Evolutionary conservation across 2,113 vertebrate species (phyloP).

Genomic region (Echinops telfairi): DNA sequence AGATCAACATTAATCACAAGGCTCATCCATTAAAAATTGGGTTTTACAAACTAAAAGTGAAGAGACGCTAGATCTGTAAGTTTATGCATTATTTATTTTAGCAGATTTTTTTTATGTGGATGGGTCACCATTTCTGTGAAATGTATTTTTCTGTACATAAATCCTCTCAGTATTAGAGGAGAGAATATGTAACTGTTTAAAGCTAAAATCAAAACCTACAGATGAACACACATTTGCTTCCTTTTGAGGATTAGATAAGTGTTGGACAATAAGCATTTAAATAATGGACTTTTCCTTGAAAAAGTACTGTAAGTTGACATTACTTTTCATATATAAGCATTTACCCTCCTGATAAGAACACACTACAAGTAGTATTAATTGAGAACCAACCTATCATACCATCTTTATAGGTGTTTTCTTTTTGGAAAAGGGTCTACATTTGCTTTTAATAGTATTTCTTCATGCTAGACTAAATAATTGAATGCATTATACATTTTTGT

Average conservation of each 20-base stretch:
- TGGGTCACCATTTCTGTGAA: slow-evolving; percentile 35
- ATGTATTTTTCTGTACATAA: slow-evolving; percentile 38
- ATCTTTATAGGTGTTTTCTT: slow-evolving; percentile 54
- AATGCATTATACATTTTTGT: slow-evolving; percentile 78
- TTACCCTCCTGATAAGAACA: slow-evolving; percentile 53
- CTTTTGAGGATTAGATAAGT: slow-evolving; percentile 58
- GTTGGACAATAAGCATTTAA: slow-evolving; percentile 74
- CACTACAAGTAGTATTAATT: slow-evolving; percentile 29
- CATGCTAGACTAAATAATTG: slow-evolving; percentile 74
- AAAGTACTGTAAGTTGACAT: slow-evolving; percentile 41
- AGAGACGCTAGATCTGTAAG: slow-evolving; percentile 47
- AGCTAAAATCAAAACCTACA: slow-evolving; percentile 65
- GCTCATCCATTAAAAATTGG: neutral
- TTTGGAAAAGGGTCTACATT: slow-evolving; percentile 58
- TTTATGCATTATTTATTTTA: slow-evolving; percentile 22
- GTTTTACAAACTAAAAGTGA: slow-evolving; percentile 51
- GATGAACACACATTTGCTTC: neutral
- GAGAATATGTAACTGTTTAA: slow-evolving; percentile 28
- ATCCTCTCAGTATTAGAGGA: slow-evolving; percentile 4
- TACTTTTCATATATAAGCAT: slow-evolving; percentile 61
- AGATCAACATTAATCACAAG: slow-evolving; percentile 23
- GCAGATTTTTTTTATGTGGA: neutral
- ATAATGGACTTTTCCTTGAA: slow-evolving; percentile 53
- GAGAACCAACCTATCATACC: slow-evolving; percentile 70
- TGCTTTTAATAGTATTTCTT: slow-evolving; percentile 76